Conservation (phyloP, 2,797 vertebrate genomes). For the Calcarius lapponicus region DNA sequence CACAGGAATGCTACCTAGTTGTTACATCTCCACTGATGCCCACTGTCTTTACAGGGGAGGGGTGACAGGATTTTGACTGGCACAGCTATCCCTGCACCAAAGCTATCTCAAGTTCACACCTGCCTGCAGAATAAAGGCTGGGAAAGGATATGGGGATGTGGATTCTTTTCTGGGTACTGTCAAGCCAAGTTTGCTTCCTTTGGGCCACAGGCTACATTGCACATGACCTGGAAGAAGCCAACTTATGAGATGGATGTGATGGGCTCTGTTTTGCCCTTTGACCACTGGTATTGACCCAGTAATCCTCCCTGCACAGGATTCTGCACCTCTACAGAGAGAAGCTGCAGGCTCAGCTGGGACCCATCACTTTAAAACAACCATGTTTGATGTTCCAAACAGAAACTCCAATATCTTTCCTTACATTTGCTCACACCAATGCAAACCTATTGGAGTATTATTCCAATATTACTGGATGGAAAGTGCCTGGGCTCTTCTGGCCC, state of each 20-base stretch:
- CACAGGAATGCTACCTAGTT: not conserved
- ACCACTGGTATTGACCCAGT: not conserved
- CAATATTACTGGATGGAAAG: too few relatives aligned
- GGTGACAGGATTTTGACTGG: not conserved
- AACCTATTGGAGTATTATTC: not conserved
- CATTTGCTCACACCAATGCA: not conserved
- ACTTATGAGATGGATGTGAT: not conserved
- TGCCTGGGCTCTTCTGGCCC: too few relatives aligned
- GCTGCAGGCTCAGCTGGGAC: not conserved
- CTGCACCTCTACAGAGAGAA: not conserved
- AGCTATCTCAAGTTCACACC: not conserved
- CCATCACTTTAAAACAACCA: not conserved
- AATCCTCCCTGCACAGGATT: not conserved
- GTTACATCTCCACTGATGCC: not conserved
- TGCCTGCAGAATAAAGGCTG: not conserved
- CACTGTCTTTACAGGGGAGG: not conserved
- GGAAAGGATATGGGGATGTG: rapidly evolving
- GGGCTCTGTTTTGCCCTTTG: not conserved
- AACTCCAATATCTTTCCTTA: not conserved
- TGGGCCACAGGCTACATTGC: not conserved
- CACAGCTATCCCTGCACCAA: not conserved
- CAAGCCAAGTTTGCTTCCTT: not conserved
- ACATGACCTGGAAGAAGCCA: not conserved
- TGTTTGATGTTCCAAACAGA: not conserved
- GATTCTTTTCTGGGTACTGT: not conserved